Conservation (phyloP, 2,888 invertebrate genomes). For the Auanema freiburgensis region DNA sequence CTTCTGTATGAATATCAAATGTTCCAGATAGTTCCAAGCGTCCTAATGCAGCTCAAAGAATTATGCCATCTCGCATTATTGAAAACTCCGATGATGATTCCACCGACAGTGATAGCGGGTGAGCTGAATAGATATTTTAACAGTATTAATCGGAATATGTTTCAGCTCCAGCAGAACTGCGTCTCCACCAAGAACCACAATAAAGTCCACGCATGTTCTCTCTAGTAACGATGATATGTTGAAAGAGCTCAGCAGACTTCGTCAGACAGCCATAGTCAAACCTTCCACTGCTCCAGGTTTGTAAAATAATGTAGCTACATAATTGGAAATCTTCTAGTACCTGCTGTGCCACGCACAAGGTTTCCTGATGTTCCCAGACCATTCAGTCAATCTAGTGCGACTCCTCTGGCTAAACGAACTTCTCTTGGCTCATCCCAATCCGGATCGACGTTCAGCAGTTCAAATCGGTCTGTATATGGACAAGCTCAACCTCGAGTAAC, state of each 20-base stretch:
- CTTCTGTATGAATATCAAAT: not conserved
- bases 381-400: constrained; percentile 5
- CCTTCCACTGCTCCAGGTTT: constrained; percentile 1
- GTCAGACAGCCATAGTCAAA: constrained; percentile 36
- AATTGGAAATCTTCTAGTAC: not conserved
- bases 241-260: constrained; percentile 30
- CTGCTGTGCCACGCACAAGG: too few relatives aligned
- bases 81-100: constrained; percentile 37
- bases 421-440: constrained; percentile 14
- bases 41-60: constrained; percentile 15
- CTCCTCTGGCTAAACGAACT: constrained; percentile 10
- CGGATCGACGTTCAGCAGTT: not conserved
- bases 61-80: constrained; percentile 25
- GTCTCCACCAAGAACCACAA: not conserved
- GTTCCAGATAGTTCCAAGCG: constrained; percentile 35
- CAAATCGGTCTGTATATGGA: constrained; percentile 22
- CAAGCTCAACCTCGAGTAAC: not conserved
- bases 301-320: not conserved
- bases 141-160: not conserved
- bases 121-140: constrained; percentile 3
- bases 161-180: not conserved
- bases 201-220: not conserved
- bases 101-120: constrained; percentile 36
- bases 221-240: constrained; percentile 22
- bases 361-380: too few relatives aligned